Conservation (phyloP, 1,140 invertebrate genomes). For the Drosophila lini region DNA sequence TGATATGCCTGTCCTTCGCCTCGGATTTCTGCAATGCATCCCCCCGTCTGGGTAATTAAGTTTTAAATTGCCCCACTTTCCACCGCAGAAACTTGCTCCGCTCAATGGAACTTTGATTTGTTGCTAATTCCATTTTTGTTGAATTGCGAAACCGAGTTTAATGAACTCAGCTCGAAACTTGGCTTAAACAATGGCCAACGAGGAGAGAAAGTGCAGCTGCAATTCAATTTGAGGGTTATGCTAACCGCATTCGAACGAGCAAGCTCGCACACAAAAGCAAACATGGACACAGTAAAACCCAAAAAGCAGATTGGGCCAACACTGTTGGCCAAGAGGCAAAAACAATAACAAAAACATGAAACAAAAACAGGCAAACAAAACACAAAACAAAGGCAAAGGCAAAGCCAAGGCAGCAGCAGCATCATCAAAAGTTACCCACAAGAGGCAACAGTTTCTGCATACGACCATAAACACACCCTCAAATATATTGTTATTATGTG, state of each 20-base stretch:
- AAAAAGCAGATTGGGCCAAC: constrained; percentile 64
- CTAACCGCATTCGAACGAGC: constrained; percentile 26
- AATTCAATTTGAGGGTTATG: constrained; percentile 23
- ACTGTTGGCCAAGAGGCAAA: constrained; percentile 67
- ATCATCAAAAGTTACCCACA: constrained; percentile 30
- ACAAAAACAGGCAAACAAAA: constrained; percentile 25
- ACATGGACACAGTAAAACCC: constrained; percentile 24
- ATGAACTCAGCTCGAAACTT: constrained; percentile 28
- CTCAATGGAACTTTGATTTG: constrained; percentile 51
- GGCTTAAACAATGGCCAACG: constrained; percentile 12
- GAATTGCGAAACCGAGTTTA: constrained; percentile 35
- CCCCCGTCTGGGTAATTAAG: constrained; percentile 45
- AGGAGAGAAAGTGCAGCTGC: constrained; percentile 2
- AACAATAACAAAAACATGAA: constrained; percentile 38
- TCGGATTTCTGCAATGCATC: constrained; percentile 22
- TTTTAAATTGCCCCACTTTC: constrained; percentile 38
- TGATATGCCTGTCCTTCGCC: constrained; percentile 32
- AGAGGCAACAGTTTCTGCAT: constrained; percentile 43
- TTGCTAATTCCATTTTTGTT: constrained; percentile 54
- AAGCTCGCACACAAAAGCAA: constrained; percentile 19
- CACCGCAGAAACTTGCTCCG: constrained; percentile 32
- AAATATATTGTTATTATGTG: constrained; percentile 72
- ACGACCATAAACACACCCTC: constrained; percentile 37
- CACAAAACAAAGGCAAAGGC: background rate
- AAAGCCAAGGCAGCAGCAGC: constrained; percentile 16